Evolutionary conservation across 2,888 invertebrate species (phyloP), one percentile per base, ranked within the genome.

Genomic region (Chymomyza amoena): DNA sequence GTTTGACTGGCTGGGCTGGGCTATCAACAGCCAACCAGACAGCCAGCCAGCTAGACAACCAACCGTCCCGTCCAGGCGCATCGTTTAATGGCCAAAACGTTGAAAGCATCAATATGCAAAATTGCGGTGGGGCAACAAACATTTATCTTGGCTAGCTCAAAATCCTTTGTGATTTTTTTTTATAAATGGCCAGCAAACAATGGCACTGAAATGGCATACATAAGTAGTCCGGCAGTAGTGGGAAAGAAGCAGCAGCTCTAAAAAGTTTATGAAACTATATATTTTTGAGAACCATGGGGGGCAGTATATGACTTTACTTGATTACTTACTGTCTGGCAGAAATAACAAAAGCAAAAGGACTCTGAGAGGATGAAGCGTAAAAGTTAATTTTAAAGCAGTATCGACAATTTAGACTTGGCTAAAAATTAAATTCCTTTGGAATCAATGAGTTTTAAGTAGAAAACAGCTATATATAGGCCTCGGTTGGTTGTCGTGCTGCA

Each of bases 61-160:
- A 18, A 25, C 25, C 25, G n/a, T 18, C 2, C 25, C 25, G n/a
- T 18, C 2, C 10, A 18, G 25, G 57, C 10, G 18, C 20, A 25
- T 4, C 57, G 25, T 78, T 77, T 84, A 86, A 86, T 78, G 86
- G 80, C 81, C 77, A 75, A 81, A 84, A 77, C 74, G 86, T 78
- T 86, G 84, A 84, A 77, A 75, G 83, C 83, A 84, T 86, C 83
- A 84, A 84, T 84, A 84, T 84, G 83, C 83, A 84, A 84, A 84
- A 81, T 84, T 84, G 45, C 54, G 56, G 51, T 59, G 18, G 56
- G n/a, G 56, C 61, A 57, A 73, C 68, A 70, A 81, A 77, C 83
- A 84, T 86, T 86, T 84, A 84, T 83, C 84, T 83, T 83, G 56
- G 69, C 25, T 18, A 25, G 57, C 18, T 18, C 4, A 7, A 75